A percentile compares a stretch with the other conserved stretches of the same genome.
phyloP scores from a whole-genome alignment of 2,113 vertebrate species.

The Lonchura striata region DNA sequence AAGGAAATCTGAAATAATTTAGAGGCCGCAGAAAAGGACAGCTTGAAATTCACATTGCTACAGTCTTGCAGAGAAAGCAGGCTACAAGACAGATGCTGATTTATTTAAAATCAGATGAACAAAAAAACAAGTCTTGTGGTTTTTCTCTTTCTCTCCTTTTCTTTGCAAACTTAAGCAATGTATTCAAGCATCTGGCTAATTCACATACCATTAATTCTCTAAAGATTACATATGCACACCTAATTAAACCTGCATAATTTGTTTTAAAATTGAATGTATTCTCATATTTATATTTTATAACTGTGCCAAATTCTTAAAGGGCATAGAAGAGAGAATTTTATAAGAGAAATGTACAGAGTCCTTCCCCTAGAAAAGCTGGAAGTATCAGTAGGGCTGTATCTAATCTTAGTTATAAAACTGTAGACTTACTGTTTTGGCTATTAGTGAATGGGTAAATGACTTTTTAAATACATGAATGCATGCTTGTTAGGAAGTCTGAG shows the following conservation, averaged over 20 bases:
- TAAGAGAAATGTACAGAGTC: not conserved
- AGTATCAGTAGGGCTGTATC: not conserved
- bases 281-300: not conserved
- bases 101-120: not conserved
- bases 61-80: not conserved
- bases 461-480: not conserved
- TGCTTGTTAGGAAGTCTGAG: not conserved
- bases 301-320: not conserved
- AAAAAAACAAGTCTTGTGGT: not conserved
- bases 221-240: not conserved
- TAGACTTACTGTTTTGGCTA: not conserved
- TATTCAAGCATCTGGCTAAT: slow-evolving; percentile 10
- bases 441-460: not conserved
- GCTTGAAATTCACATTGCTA: not conserved
- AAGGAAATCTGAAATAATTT: not conserved
- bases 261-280: not conserved
- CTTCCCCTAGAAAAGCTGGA: not conserved
- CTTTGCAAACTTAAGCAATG: not conserved
- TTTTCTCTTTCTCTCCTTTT: not conserved
- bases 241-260: slow-evolving; percentile 14
- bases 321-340: not conserved
- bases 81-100: not conserved
- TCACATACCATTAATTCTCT: slow-evolving; percentile 9
- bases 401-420: not conserved
- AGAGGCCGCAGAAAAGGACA: not conserved